These are phyloP conservation scores for Baronia brevicornis DNA, from an alignment of 2,888 invertebrate species.

Conservation along the genomic window DNA sequence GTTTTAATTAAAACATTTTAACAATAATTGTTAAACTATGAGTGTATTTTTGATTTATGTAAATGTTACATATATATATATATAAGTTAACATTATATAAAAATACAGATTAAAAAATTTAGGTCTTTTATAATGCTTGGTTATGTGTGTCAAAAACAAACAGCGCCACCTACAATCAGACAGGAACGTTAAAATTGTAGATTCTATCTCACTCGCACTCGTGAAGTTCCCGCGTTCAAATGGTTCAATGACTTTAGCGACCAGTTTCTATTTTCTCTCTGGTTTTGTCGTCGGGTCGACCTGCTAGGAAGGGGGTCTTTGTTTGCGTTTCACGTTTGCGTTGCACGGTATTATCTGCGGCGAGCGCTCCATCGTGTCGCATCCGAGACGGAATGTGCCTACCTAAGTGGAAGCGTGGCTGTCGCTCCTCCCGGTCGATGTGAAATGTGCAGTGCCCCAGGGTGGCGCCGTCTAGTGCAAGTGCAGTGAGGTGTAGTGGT, in stretches of 20 bases:
- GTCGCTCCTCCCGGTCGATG: slow-evolving; percentile 67
- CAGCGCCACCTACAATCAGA: slow-evolving; percentile 44
- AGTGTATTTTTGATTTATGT: no score
- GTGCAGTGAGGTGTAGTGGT: slow-evolving; percentile 72
- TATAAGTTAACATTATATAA: slow-evolving; percentile 2
- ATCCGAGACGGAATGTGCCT: slow-evolving; percentile 71
- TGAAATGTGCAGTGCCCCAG: slow-evolving; percentile 67
- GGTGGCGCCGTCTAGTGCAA: slow-evolving; percentile 70
- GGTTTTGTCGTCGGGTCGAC: slow-evolving; percentile 67
- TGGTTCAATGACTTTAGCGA: slow-evolving; percentile 74
- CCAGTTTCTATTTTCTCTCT: slow-evolving; percentile 76
- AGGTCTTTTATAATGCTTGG: slow-evolving; percentile 39
- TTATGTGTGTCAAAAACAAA: slow-evolving; percentile 9
- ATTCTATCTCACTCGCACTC: slow-evolving; percentile 60
- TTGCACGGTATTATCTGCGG: slow-evolving; percentile 62
- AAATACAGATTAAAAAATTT: slow-evolving; percentile 17
- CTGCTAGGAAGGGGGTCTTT: slow-evolving; percentile 66
- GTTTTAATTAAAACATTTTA: no score
- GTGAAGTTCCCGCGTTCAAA: slow-evolving; percentile 47
- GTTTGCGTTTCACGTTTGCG: slow-evolving; percentile 74
- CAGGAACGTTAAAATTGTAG: slow-evolving; percentile 15
- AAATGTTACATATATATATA: no score
- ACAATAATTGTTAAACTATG: no score
- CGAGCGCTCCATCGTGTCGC: slow-evolving; percentile 55
- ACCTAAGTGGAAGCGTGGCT: slow-evolving; percentile 70